These are phyloP conservation scores for Jacana jacana DNA, from an alignment of 2,113 vertebrate genomes.

Conservation along the genomic window DNA sequence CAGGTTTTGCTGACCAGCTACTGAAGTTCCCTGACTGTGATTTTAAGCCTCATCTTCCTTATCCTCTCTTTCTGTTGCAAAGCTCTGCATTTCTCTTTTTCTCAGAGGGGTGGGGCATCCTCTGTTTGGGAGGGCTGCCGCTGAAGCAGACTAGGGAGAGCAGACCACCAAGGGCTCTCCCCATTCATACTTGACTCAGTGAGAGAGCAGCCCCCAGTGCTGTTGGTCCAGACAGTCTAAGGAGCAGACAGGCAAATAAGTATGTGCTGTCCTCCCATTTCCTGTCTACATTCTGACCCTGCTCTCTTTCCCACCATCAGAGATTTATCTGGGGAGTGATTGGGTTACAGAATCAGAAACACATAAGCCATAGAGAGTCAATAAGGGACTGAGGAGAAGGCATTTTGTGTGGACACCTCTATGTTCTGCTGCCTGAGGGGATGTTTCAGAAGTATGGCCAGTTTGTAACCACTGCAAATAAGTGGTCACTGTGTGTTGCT, in stretches of 20 bases:
- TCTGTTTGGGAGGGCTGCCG: not conserved
- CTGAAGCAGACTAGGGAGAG: not conserved
- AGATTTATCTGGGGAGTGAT: constrained; percentile 35
- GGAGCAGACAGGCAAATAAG: constrained; percentile 40
- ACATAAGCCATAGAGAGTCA: not conserved
- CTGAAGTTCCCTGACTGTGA: not conserved
- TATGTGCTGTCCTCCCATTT: not conserved
- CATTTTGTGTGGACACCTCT: not conserved
- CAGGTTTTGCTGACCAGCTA: not conserved
- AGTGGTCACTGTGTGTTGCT: not conserved
- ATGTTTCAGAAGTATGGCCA: not conserved
- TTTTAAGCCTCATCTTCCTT: not conserved
- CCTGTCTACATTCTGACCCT: constrained; percentile 25
- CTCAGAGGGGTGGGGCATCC: not conserved
- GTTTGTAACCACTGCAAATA: not conserved
- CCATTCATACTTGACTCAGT: not conserved
- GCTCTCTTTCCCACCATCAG: constrained; percentile 23
- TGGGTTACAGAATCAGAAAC: constrained; percentile 34
- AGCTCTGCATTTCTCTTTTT: not conserved
- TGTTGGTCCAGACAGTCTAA: constrained; percentile 22
- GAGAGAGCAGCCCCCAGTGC: not conserved
- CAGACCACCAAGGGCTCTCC: constrained; percentile 42
- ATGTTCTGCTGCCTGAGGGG: not conserved
- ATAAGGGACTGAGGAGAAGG: not conserved
- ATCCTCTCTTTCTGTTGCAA: not conserved